phyloP scores from a whole-genome alignment of 2,113 vertebrate species.

The Hyperoodon ampullatus region DNA sequence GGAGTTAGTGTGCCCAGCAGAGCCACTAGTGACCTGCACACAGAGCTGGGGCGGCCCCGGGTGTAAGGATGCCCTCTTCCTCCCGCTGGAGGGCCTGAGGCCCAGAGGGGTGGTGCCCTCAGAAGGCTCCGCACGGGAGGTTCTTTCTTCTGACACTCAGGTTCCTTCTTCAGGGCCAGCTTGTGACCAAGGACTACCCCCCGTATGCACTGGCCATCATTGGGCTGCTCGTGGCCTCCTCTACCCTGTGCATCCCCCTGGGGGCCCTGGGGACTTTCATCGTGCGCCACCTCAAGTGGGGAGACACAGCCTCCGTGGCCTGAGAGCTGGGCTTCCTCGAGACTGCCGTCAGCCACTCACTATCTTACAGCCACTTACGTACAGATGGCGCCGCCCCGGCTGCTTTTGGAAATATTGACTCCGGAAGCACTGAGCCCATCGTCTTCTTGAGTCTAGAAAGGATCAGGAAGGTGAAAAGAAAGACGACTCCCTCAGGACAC shows the following conservation, averaged over 20 bases:
- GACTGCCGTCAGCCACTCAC: not conserved
- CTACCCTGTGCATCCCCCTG: slow-evolving; percentile 91
- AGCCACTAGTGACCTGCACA: not conserved
- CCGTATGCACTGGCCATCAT: slow-evolving; percentile 88
- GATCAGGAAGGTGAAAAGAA: not conserved
- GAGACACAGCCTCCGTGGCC: slow-evolving; percentile 28
- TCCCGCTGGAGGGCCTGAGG: not conserved
- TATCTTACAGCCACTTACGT: slow-evolving; percentile 39
- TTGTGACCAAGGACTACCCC: slow-evolving; percentile 91
- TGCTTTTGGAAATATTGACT: not conserved
- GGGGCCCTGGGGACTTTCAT: slow-evolving; percentile 86
- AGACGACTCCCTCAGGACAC: not conserved
- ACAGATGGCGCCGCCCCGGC: slow-evolving; percentile 17
- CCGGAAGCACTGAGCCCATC: not conserved
- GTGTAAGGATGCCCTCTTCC: no score
- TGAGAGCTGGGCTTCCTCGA: slow-evolving; percentile 57
- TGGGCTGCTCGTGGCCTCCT: slow-evolving; percentile 88
- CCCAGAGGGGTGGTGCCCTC: not conserved
- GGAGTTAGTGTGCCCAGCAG: rapidly evolving
- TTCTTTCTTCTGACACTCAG: not conserved
- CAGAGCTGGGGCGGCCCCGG: not conserved
- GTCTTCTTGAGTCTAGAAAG: not conserved
- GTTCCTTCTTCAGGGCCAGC: slow-evolving; percentile 87
- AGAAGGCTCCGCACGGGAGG: rapidly evolving
- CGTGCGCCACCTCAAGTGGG: slow-evolving; percentile 75